phyloP scores from a whole-genome alignment of 1,140 invertebrate species.

The Papilio helenus region DNA sequence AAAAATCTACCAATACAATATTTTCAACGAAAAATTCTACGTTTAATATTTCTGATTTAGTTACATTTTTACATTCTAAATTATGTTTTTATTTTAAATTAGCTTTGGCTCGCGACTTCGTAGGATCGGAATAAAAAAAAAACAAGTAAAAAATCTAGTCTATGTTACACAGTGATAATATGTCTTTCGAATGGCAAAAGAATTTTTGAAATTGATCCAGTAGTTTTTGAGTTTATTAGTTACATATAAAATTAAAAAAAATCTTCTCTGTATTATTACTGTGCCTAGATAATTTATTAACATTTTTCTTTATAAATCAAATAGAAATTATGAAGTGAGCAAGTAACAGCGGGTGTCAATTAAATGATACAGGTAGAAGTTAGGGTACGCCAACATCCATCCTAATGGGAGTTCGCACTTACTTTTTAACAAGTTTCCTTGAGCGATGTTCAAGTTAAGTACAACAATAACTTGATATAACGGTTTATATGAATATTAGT shows the following conservation, averaged over 20 bases:
- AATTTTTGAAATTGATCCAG: too few species aligned
- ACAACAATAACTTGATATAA: conserved; percentile 28
- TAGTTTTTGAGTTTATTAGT: too few species aligned
- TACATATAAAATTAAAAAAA: too few species aligned
- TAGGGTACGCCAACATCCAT: conserved; percentile 54
- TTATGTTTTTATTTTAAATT: too few species aligned
- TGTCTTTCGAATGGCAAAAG: too few species aligned
- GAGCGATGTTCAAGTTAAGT: conserved; percentile 19
- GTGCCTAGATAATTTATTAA: not conserved
- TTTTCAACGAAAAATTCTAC: not conserved
- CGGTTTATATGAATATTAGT: conserved; percentile 22
- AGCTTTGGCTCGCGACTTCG: too few species aligned
- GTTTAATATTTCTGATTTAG: too few species aligned
- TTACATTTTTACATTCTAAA: too few species aligned
- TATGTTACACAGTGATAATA: too few species aligned
- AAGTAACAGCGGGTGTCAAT: conserved; percentile 55
- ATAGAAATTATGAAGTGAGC: conserved; percentile 26
- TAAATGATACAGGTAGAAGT: conserved; percentile 62
- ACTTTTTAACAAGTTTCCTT: conserved; percentile 75
- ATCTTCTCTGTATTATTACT: not conserved
- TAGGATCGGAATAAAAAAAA: too few species aligned
- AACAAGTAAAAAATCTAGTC: too few species aligned
- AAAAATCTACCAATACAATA: not conserved
- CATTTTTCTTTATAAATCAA: not conserved
- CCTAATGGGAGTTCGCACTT: conserved; percentile 71